Evolutionary conservation across 2,797 vertebrate species (phyloP), one percentile per base, ranked within the genome.

Genomic region (Cyclopterus lumpus): DNA sequence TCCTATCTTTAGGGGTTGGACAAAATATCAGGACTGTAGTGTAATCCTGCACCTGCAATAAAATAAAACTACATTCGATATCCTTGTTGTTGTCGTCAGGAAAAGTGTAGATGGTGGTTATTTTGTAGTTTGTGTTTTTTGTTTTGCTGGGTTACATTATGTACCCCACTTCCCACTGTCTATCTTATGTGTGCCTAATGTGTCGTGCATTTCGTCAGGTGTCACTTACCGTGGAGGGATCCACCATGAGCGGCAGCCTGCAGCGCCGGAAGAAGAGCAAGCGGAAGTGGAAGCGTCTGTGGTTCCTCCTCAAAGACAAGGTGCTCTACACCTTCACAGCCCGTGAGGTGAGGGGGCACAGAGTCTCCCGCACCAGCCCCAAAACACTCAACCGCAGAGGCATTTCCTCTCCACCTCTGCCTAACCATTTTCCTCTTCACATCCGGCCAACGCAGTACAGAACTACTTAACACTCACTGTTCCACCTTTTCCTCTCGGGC

Each of bases 231-330:
- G 95, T 93, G 68, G 97, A 99, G 72, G 97, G 96, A 71, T 96
- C 95, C 44, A 94, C 95, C 36, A 97, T 99, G 90, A 97, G 96
- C 22, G 97, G 98, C 83, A 97, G 96, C 86, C 95, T 99, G 85
- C 96, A 95, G 87, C 96, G 97, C 63, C 94, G 96, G 51, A 99
- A 99, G 93, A 96, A 96, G 85, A 97, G 97, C 94, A 98, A 97
- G 91, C 94, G 96, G 87, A 97, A 96, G 86, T 99, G 97, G 98
- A 99, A 98, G 94, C 97, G 96, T 71, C 95, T 98, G 78, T 99
- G 98, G 98, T 99, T 99, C 88, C 97, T 99, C 91, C 96, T 99
- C 94, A 98, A 99, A 95, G 98, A 98, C 95, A 99, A 99, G 96
- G 98, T 99, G 88, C 97, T 99, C 89, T 99, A 98, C 95, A 99